Evolutionary conservation across 2,888 invertebrate genomes (phyloP).

Genomic region (Lamellibrachia columna): DNA sequence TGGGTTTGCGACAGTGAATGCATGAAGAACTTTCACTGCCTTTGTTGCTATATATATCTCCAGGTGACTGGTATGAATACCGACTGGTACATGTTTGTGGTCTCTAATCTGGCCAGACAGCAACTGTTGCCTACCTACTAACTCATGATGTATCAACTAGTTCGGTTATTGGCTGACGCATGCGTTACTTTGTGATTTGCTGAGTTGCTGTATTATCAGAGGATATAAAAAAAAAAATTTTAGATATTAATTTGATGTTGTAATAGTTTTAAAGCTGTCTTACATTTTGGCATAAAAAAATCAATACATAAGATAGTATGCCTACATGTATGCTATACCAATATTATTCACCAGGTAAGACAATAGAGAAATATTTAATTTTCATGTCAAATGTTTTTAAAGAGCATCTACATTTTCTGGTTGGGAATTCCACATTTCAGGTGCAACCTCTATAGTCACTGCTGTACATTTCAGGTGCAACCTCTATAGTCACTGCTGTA

Average conservation of each 20-base stretch:
- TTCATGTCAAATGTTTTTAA: background rate
- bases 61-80: background rate
- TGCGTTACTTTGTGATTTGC: background rate
- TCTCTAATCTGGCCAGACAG: background rate
- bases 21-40: constrained; percentile 6
- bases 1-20: background rate
- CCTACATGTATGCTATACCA: background rate
- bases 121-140: too few relatives aligned
- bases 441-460: background rate
- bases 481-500: background rate
- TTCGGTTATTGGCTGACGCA: background rate
- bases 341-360: background rate
- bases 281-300: too few relatives aligned
- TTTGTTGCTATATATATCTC: background rate
- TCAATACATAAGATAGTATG: background rate
- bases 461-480: background rate
- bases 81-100: background rate
- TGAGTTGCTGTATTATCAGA: background rate
- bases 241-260: background rate
- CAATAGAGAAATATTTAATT: background rate
- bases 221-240: background rate
- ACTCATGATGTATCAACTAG: background rate
- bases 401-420: background rate
- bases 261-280: background rate
- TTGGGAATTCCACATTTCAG: background rate